Evolutionary conservation across 2,888 invertebrate genomes (phyloP).

Genomic region (Drepanosiphum platanoidis): DNA sequence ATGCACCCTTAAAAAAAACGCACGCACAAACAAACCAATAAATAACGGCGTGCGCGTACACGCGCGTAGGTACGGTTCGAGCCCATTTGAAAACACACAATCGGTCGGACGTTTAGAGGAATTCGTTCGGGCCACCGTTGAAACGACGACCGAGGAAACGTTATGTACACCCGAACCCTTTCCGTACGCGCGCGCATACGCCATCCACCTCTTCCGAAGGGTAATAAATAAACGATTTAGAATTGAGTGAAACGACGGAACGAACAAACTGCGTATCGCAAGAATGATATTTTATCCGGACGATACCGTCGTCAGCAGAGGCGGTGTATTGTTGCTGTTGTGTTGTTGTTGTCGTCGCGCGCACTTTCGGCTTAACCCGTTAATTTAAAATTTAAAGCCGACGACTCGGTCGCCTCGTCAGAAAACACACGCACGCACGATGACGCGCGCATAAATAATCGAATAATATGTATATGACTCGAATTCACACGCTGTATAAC

Average conservation of each 20-base stretch:
- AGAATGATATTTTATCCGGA: neutral
- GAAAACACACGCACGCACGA: neutral
- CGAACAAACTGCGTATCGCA: neutral
- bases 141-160: neutral
- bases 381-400: neutral
- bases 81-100: neutral
- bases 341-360: too few relatives aligned
- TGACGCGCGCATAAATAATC: neutral
- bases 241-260: neutral
- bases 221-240: too few relatives aligned
- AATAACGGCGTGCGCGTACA: constrained; percentile 26
- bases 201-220: too few relatives aligned
- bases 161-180: neutral
- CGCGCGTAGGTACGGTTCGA: too few relatives aligned
- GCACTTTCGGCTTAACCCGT: neutral
- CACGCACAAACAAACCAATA: constrained; percentile 8
- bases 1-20: neutral
- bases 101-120: neutral
- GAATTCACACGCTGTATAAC: neutral
- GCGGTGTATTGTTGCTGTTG: too few relatives aligned
- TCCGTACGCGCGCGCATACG: too few relatives aligned
- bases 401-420: neutral
- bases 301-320: neutral
- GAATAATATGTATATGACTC: too few relatives aligned
- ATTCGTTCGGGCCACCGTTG: constrained; percentile 23